Base-by-base conservation (phyloP, 1,140 invertebrate genomes). In the Metaphire vulgaris region DNA sequence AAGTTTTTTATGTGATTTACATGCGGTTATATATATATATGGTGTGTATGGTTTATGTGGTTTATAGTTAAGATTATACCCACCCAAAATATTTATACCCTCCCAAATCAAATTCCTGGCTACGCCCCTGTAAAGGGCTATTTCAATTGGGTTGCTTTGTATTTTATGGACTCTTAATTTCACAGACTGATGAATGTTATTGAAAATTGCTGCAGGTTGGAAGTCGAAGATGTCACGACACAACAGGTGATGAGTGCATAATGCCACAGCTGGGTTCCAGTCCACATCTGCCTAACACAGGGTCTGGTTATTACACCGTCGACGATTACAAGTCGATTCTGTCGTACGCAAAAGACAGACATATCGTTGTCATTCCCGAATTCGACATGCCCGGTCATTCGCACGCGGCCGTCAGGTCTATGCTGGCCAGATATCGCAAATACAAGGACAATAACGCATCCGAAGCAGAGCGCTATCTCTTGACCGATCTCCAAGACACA, bases 301-400 rank as follows among this genome's bases (percentile, higher is more conserved):
- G 83, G 1, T 79, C 79, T 0, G 83, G 83, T 12, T 84, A 74
- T 75, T 85, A 83, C 80, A 82, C 80, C 0, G 77, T 79, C 2
- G 74, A 78, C 0, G 81, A 85, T n/a, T 84, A 83, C 77, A 74
- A 77, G 72, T 81, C 83, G 12, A 83, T 85, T 33, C 78, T 85
- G 21, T 34, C 21, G 28, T 80, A 80, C 79, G 83, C 84, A 30
- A 76, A 77, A 16, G 74, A 79, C 0, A 79, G 80, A 2, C 80
- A 84, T 72, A 83, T 85, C 29, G 76, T 83, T 73, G 81, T 76
- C 1, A 81, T 85, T 31, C 84, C 84, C 34, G 84, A 85, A 79
- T 78, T 85, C 71, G 84, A 85, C 79, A 82, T 82, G 81, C 84
- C 84, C 12, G 83, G 83, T n/a, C 84, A 85, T 76, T 74, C 80